These are phyloP conservation scores for Dolichoris vasculosae DNA, from an alignment of 1,140 invertebrate species.

Conservation along the genomic window DNA sequence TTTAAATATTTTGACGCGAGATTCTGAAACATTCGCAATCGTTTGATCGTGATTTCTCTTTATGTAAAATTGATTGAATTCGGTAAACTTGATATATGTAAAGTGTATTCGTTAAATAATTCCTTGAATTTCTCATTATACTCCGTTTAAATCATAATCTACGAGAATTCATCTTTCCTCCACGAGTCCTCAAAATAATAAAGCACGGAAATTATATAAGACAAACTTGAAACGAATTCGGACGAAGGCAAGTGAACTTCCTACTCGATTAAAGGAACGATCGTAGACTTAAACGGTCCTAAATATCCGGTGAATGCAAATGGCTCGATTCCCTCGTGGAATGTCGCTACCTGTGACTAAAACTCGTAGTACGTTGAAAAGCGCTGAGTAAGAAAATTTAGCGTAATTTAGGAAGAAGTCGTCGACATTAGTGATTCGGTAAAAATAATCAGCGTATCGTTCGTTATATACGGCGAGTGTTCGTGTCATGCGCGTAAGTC, in stretches of 20 bases:
- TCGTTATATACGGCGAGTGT: neutral
- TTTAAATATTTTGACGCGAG: neutral
- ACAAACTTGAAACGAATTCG: neutral
- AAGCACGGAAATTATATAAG: neutral
- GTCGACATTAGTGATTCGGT: slow-evolving; percentile 33
- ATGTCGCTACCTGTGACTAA: slow-evolving; percentile 6
- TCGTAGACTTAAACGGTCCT: neutral
- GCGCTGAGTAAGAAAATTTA: slow-evolving; percentile 1
- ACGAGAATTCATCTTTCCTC: neutral
- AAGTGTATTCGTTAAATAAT: neutral
- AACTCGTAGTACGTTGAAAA: neutral
- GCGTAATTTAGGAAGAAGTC: slow-evolving; percentile 42
- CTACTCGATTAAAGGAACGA: neutral
- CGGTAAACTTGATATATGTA: neutral
- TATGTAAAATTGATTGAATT: neutral
- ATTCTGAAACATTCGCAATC: neutral
- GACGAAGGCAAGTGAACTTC: neutral
- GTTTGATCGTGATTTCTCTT: neutral
- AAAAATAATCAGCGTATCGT: slow-evolving; percentile 42
- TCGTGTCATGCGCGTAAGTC: slow-evolving; percentile 36
- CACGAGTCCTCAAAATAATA: neutral
- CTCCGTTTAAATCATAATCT: neutral
- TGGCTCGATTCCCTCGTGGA: neutral
- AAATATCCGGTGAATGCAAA: neutral
- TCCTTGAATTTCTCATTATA: neutral